Evolutionary conservation across 37 sponge, comb jelly and placozoan species (phyloP), one percentile per base, ranked within the genome.

Genomic region (Spongilla lacustris): DNA sequence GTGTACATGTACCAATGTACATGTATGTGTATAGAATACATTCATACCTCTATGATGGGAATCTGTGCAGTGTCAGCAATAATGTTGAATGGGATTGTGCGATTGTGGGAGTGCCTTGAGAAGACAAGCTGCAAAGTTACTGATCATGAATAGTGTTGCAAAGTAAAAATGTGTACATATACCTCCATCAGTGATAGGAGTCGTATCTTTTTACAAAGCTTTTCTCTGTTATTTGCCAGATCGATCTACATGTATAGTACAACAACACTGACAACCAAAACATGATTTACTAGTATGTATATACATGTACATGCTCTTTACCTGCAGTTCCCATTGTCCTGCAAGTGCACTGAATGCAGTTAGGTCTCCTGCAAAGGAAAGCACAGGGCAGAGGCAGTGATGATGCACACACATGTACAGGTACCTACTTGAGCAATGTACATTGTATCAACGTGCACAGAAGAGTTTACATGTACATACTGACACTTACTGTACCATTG

Each of bases 181-280:
- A 91, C 92, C 81, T 91, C 87, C 92, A 91, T 91, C 33, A 91
- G 50, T 68, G 83, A 66, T n/a, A 91, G 71, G 23, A 91, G 84
- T 1, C 80, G 84, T 25, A 91, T 87, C 77, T 91, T 91, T 30
- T 38, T 50, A 24, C 37, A 28, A 17, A 91, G 84, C 66, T 83
- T 84, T 2, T 71, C 67, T 35, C 79, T 30, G 83, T 79, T 87
- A 25, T 76, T 66, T 66, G 24, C 22, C 41, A 91, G 75, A 80
- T 91, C 92, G 49, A 88, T 80, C 88, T 91, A 71, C 36, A 76
- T n/a, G n/a, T n/a, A n/a, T n/a, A n/a, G n/a, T n/a, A n/a, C n/a
- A n/a, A n/a, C n/a, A n/a, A n/a, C n/a, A n/a, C n/a, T n/a, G n/a
- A n/a, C n/a, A n/a, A n/a, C n/a, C n/a, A n/a, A n/a, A n/a, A n/a